Evolutionary conservation across 2,888 invertebrate species (phyloP).

Genomic region (Luffia ferchaultella): DNA sequence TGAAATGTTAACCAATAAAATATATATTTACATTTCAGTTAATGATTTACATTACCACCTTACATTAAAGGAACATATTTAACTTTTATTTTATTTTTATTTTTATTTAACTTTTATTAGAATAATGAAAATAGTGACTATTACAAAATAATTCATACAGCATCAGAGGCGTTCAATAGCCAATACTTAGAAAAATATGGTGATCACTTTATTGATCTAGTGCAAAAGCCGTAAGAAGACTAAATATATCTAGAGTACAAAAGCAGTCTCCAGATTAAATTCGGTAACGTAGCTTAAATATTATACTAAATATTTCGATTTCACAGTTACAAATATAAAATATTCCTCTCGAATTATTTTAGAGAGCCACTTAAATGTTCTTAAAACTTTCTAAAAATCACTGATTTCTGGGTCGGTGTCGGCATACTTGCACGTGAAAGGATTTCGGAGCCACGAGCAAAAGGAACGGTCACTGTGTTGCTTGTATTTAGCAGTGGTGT

Average conservation of each 20-base stretch:
- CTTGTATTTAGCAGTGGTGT: slow-evolving; percentile 70
- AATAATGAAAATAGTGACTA: background rate
- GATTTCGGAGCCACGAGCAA: slow-evolving; percentile 79
- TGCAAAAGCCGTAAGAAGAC: slow-evolving; percentile 58
- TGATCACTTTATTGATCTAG: slow-evolving; percentile 17
- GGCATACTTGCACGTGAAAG: slow-evolving; percentile 80
- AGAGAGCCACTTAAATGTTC: background rate
- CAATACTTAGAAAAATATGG: slow-evolving; percentile 5
- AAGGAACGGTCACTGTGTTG: slow-evolving; percentile 77
- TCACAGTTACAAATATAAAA: slow-evolving; percentile 21
- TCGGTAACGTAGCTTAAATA: slow-evolving; percentile 63
- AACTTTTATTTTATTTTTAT: too few relatives aligned
- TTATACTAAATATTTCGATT: slow-evolving; percentile 32
- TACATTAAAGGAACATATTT: background rate
- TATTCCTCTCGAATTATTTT: slow-evolving; percentile 15
- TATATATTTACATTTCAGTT: too few relatives aligned
- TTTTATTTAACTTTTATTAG: too few relatives aligned
- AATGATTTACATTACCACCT: too few relatives aligned
- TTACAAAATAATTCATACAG: background rate
- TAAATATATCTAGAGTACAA: slow-evolving; percentile 56
- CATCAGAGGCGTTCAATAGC: background rate
- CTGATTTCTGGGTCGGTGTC: slow-evolving; percentile 75
- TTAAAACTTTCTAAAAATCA: slow-evolving; percentile 57
- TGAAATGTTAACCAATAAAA: too few relatives aligned
- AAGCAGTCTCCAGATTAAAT: slow-evolving; percentile 69